These are phyloP conservation scores for Sialia sialis DNA, from an alignment of 2,113 vertebrate species.

Conservation along the genomic window DNA sequence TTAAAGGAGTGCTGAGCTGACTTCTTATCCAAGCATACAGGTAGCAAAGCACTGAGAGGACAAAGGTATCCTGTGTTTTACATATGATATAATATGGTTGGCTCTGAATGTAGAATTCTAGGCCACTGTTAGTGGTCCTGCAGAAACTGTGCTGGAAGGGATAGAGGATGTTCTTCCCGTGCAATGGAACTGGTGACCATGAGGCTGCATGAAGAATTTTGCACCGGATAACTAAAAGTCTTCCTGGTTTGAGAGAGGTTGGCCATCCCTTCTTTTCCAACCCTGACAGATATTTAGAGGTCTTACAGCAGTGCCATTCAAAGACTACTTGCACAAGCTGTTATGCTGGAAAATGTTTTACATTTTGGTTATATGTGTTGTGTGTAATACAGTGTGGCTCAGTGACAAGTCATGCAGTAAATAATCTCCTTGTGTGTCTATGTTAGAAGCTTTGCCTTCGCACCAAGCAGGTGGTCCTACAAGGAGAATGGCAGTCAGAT, in stretches of 20 bases:
- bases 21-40: not conserved
- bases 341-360: not conserved
- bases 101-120: not conserved
- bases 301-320: not conserved
- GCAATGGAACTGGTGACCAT: not conserved
- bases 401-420: not conserved
- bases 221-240: not conserved
- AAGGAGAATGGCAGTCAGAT: not conserved
- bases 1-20: not conserved
- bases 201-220: not conserved
- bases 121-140: not conserved
- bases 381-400: not conserved
- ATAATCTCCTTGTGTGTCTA: not conserved
- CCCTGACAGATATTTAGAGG: not conserved
- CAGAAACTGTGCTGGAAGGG: not conserved
- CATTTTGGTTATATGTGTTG: rapidly evolving
- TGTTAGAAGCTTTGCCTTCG: not conserved
- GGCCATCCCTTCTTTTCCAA: not conserved
- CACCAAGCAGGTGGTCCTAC: not conserved
- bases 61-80: not conserved
- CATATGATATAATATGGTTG: not conserved
- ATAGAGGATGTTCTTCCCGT: not conserved
- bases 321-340: not conserved
- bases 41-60: not conserved
- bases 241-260: not conserved